A percentile compares a stretch with the other conserved stretches of the same genome.
These are phyloP conservation scores for Hemistola chrysoprasaria DNA, from an alignment of 2,888 invertebrate species.

Conservation along the genomic window DNA sequence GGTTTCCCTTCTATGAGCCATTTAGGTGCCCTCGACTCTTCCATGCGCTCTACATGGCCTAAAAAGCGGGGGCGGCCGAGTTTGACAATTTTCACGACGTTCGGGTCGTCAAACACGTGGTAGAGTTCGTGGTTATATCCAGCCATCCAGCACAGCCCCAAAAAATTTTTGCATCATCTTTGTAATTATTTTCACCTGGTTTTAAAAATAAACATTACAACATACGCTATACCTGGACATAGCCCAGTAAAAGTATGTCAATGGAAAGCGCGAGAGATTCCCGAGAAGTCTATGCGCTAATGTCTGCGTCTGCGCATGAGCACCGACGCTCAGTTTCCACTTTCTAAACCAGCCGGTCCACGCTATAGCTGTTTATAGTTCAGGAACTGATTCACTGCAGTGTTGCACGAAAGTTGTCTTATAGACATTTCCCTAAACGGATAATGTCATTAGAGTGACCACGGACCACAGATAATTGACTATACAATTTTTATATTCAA, in stretches of 20 bases:
- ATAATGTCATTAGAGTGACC: constrained; percentile 7
- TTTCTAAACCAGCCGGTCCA: constrained; percentile 74
- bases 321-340: constrained; percentile 67
- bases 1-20: too few species aligned
- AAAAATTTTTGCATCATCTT: too few species aligned
- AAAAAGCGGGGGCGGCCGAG: too few species aligned
- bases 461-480: not conserved
- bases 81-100: too few species aligned
- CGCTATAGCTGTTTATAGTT: constrained; percentile 58
- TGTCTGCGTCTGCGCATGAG: constrained; percentile 51
- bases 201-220: too few species aligned
- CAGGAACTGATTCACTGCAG: constrained; percentile 63
- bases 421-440: constrained; percentile 63
- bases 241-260: constrained; percentile 69
- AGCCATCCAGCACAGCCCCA: too few species aligned
- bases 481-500: too few species aligned
- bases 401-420: constrained; percentile 67
- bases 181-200: too few species aligned
- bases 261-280: constrained; percentile 81
- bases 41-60: too few species aligned
- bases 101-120: too few species aligned
- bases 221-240: constrained; percentile 26
- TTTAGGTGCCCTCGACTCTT: too few species aligned
- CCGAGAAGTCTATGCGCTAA: constrained; percentile 76
- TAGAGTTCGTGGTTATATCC: too few species aligned